phyloP scores from a whole-genome alignment of 2,113 vertebrate species.

The Gallinago paraguaiae region DNA sequence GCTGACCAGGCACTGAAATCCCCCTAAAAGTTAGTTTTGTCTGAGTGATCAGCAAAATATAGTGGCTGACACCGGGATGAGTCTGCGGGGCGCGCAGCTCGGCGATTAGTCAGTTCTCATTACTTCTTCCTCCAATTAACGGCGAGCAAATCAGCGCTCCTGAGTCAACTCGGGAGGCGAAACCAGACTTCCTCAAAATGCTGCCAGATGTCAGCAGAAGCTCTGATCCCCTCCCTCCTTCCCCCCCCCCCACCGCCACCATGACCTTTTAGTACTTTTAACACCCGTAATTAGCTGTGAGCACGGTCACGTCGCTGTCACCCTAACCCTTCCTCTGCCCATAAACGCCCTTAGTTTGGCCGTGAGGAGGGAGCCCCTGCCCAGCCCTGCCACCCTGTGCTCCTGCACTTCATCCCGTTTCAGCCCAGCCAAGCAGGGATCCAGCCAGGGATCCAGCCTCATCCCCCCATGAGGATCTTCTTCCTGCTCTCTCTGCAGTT shows the following conservation, averaged over 20 bases:
- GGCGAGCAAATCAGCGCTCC: neutral
- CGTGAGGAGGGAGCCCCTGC: neutral
- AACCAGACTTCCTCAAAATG: neutral
- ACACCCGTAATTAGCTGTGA: neutral
- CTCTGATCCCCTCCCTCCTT: accelerated
- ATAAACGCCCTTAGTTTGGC: neutral
- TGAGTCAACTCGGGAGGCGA: neutral
- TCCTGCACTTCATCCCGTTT: neutral
- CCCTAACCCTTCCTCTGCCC: neutral
- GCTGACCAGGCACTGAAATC: neutral
- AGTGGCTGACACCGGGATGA: neutral
- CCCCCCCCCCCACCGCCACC: neutral
- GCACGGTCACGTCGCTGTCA: neutral
- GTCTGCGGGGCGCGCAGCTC: neutral
- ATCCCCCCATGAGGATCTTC: neutral
- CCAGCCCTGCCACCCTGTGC: neutral
- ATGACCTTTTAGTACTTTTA: neutral
- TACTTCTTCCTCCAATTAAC: neutral
- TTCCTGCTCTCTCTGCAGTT: neutral
- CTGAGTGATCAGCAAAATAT: neutral
- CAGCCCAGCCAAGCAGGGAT: neutral
- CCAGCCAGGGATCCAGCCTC: neutral
- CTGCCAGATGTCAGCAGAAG: slow-evolving; percentile 16
- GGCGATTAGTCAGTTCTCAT: slow-evolving; percentile 16
- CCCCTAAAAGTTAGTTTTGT: neutral